Percentiles rank a stretch among this genome's conserved stretches.
phyloP scores from a whole-genome alignment of 2,113 vertebrate species.

The Damaliscus lunatus region DNA sequence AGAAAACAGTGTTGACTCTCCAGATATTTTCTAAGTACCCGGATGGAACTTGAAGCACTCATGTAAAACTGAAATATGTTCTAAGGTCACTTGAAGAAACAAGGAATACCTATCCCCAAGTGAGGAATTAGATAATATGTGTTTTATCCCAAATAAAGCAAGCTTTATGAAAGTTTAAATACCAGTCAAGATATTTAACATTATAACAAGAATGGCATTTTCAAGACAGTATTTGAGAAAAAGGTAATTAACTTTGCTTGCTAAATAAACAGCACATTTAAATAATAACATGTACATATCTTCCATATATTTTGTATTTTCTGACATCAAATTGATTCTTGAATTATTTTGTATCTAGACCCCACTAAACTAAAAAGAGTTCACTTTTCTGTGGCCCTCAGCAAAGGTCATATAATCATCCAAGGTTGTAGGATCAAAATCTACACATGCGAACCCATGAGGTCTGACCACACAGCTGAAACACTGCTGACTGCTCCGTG shows the following conservation, averaged over 20 bases:
- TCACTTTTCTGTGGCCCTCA: background rate
- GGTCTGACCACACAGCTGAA: background rate
- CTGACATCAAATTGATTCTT: background rate
- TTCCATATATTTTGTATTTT: background rate
- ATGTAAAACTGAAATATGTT: background rate
- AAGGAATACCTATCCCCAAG: background rate
- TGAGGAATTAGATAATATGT: background rate
- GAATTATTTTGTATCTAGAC: conserved; percentile 25
- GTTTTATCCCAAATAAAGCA: background rate
- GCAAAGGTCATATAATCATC: background rate
- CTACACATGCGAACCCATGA: background rate
- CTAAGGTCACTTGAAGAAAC: background rate
- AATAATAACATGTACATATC: background rate
- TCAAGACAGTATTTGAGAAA: conserved; percentile 6
- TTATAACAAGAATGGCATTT: background rate
- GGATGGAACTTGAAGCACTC: background rate
- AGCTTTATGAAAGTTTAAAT: conserved; percentile 15
- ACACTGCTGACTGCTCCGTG: background rate
- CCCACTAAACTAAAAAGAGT: background rate
- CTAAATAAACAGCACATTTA: conserved; percentile 2
- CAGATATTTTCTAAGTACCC: background rate
- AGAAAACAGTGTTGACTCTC: background rate
- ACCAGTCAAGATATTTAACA: conserved; percentile 17
- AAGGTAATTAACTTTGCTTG: background rate
- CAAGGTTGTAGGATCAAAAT: background rate